Conservation (phyloP, 2,888 invertebrate genomes). For the Galerucella nymphaeae region DNA sequence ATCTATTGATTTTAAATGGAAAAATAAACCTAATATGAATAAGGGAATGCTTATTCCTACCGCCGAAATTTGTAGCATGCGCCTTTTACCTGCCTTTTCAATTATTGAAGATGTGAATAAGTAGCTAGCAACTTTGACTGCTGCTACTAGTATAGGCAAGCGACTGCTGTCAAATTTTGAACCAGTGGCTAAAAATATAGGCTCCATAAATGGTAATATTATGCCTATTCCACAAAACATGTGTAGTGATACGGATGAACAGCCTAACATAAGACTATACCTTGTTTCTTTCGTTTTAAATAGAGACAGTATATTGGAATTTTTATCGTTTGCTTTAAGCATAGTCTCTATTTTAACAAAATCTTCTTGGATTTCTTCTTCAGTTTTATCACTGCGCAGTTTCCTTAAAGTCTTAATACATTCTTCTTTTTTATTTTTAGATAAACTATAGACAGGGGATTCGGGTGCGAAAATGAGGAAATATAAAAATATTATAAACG, state of each 20-base stretch:
- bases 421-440: background rate
- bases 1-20: background rate
- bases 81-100: background rate
- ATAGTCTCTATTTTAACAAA: constrained; percentile 9
- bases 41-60: background rate
- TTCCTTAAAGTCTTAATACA: constrained; percentile 25
- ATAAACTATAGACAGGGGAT: constrained; percentile 26
- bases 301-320: background rate
- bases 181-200: constrained; percentile 4
- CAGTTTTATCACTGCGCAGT: constrained; percentile 21
- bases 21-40: constrained; percentile 1
- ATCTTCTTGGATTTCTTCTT: constrained; percentile 25
- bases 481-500: constrained; percentile 14
- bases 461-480: constrained; percentile 22
- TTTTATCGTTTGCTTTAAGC: background rate
- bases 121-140: background rate
- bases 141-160: background rate
- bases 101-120: constrained; percentile 71
- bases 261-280: constrained; percentile 7
- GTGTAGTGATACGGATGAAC: background rate
- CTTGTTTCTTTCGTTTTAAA: constrained; percentile 18
- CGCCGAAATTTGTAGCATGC: background rate
- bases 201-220: background rate
- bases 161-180: background rate
- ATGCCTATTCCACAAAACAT: background rate